Evolutionary conservation across 92 coral and sea anemone species (phyloP).

Genomic region (Porites rus): DNA sequence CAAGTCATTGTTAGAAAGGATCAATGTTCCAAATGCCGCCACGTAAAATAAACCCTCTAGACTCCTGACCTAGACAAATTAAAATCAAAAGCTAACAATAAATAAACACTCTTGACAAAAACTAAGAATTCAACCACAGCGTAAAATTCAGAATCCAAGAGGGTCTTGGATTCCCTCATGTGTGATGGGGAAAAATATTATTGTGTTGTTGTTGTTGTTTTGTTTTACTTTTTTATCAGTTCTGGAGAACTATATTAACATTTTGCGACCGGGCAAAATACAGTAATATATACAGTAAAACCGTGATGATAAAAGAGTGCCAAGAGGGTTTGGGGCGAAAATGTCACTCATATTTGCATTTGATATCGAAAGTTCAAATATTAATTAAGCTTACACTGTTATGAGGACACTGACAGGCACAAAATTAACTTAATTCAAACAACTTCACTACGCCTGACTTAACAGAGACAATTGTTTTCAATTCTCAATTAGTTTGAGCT

Average conservation of each 20-base stretch:
- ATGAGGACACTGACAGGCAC: background rate
- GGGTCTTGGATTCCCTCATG: too few relatives aligned
- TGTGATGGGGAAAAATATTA: too few relatives aligned
- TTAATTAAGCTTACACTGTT: background rate
- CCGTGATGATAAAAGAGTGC: too few relatives aligned
- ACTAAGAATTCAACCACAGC: too few relatives aligned
- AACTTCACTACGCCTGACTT: slow-evolving; percentile 9
- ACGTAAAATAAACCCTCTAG: slow-evolving; percentile 84
- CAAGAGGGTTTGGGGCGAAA: too few relatives aligned
- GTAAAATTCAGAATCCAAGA: too few relatives aligned
- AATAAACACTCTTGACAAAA: background rate
- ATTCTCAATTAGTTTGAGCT: slow-evolving; percentile 41
- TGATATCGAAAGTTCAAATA: background rate
- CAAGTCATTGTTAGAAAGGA: slow-evolving; percentile 89
- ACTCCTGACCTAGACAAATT: slow-evolving; percentile 66
- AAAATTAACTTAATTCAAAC: background rate
- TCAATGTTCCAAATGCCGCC: slow-evolving; percentile 91
- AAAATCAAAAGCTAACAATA: background rate
- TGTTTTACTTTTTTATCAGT: too few relatives aligned
- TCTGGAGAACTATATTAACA: too few relatives aligned
- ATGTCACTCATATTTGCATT: background rate
- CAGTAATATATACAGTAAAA: too few relatives aligned
- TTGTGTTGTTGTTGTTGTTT: too few relatives aligned
- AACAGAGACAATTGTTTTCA: slow-evolving; percentile 15
- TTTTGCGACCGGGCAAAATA: too few relatives aligned